Evolutionary conservation across 2,113 vertebrate genomes (phyloP), one percentile per base, ranked within the genome.

Genomic region (Corythornis vintsioides): DNA sequence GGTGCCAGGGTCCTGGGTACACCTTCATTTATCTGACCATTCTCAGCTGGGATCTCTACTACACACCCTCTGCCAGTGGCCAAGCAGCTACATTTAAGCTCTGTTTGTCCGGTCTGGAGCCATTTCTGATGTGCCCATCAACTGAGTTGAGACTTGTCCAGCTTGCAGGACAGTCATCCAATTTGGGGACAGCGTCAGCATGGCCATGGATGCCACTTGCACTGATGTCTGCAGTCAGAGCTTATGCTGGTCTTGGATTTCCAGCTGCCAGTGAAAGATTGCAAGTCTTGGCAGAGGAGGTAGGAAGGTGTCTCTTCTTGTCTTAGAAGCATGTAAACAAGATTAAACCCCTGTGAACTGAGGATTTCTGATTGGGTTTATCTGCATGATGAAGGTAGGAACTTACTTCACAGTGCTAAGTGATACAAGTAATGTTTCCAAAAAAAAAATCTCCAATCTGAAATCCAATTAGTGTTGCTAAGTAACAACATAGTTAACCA

Each of bases 401-500:
- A 86, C 88, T 95, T 93, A 75, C 86, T 94, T 84, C 67, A 11
- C 60, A 73, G 70, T 40, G 91, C 64, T 87, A 93, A 96, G 89
- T 52, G 89, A 92, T 89, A 93, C 96, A 92, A 91, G 89, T 93
- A 91, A 83, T 94, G 94, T 96, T 96, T 93, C 91, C 96, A 89
- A 96, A 96, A 95, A 95, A 87, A 94, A 92, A 96, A 93, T 94
- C 94, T 93, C 72, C 84, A 48, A 3, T 95, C 95, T 90, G 92
- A 94, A 94, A 96, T 96, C 95, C 94, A 96, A 94, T 96, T 95
- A 96, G 79, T 87, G 96, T 96, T 96, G 96, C 96, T 96, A 95
- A 96, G 96, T 38, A 96, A 96, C 96, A 93, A 60, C 78, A 76
- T 59, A 85, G 95, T 95, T 96, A 95, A 92, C 87, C 91, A 95